Base-by-base conservation (phyloP, 2,113 vertebrate species). In the Heterocephalus glaber region DNA sequence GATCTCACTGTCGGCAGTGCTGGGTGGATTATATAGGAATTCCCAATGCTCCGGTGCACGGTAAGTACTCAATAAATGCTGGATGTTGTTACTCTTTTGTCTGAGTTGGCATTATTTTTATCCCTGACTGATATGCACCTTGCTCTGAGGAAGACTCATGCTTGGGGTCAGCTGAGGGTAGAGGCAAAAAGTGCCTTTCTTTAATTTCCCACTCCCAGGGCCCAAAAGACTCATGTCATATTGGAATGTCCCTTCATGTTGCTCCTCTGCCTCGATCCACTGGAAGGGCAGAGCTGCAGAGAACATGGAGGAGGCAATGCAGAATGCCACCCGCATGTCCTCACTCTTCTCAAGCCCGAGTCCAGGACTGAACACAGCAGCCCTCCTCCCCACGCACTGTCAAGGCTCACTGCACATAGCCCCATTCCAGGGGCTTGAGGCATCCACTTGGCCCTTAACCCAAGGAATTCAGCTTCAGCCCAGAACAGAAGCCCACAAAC, bases 251-350 rank as follows among this genome's bases (percentile, higher is more conserved):
- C 63, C 52, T 83, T 88, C 30, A 1, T 41, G 35, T 68, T n/a
- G n/a, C n/a, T 52, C 87, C 47, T 87, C 89, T 86, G 70, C 20
- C 24, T 66, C 16, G 47, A 85, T 66, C 89, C 47, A 33, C 30
- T 19, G 11, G 22, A 33, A 35, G 35, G 60, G 17, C 56, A 3
- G 5, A 68, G 76, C 13, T 20, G 1, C 47, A 60, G 24, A 7
- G 26, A 91, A 26, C 17, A 47, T 19, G 30, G 35, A 76, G 54
- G 47, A 24, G 0, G 38, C 16, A 35, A 63, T 9, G n/a, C 35
- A 56, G 58, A 86, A n/a, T 2, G 54, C 41, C 1, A 2, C 20
- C 33, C 41, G 52, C 49, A 2, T 17, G 10, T 44, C 56, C 38
- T 65, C 28, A 3, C 11, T 30, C 38, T 30, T 33, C 52, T 74